Conservation (phyloP, 2,888 invertebrate species). For the Spatulosminthurus flaviceps region DNA sequence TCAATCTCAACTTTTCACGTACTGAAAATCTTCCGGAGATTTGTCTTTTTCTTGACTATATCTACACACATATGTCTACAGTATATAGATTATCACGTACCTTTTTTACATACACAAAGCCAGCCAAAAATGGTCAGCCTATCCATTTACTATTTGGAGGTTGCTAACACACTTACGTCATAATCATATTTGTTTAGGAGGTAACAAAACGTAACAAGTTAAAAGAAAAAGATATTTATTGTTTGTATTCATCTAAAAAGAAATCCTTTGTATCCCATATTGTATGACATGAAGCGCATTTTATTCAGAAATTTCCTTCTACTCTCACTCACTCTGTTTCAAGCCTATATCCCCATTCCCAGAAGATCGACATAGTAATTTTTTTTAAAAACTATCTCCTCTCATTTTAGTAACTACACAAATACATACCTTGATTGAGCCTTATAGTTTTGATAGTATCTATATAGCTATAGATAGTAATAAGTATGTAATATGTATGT, state of each 20-base stretch:
- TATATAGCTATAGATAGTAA: too few relatives aligned
- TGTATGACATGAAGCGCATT: background rate
- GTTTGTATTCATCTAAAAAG: slow-evolving; percentile 11
- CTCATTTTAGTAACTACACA: background rate
- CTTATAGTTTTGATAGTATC: background rate
- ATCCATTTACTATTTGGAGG: background rate
- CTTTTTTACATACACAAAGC: too few relatives aligned
- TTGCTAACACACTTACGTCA: background rate
- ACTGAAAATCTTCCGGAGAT: background rate
- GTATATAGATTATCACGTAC: too few relatives aligned
- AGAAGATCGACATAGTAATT: too few relatives aligned
- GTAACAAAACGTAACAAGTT: background rate
- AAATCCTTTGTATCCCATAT: slow-evolving; percentile 13
- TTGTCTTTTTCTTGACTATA: background rate
- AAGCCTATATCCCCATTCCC: too few relatives aligned
- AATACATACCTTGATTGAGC: background rate
- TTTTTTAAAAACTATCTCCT: background rate
- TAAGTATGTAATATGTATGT: too few relatives aligned
- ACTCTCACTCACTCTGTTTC: background rate
- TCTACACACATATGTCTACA: background rate
- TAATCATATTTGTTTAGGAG: slow-evolving; percentile 18
- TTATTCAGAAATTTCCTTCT: background rate
- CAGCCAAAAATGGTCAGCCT: too few relatives aligned
- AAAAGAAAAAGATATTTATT: slow-evolving; percentile 18
- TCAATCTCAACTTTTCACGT: slow-evolving; percentile 31